Percentiles rank a stretch among this genome's conserved stretches.
These are phyloP conservation scores for Beroe ovata DNA, from an alignment of 37 sponge, comb jelly and placozoan species.

Conservation along the genomic window DNA sequence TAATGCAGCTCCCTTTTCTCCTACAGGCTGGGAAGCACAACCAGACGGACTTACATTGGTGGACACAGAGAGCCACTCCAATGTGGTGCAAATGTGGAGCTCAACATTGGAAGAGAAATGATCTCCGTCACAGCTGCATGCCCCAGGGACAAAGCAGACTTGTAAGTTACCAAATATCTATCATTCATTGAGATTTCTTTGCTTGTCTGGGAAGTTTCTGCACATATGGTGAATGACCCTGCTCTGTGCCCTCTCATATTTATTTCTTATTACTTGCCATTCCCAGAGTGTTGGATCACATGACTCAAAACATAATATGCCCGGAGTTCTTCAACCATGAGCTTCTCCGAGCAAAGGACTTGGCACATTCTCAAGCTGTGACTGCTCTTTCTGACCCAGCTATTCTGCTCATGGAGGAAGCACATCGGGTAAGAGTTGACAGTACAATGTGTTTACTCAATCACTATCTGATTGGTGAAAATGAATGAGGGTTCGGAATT, in stretches of 20 bases:
- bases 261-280: too few species aligned
- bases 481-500: too few species aligned
- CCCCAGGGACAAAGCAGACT: conserved; percentile 49
- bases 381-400: conserved; percentile 9
- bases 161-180: too few species aligned
- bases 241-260: too few species aligned
- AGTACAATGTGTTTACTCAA: too few species aligned
- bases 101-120: conserved; percentile 7
- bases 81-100: conserved; percentile 47
- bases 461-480: too few species aligned
- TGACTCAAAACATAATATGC: conserved; percentile 43
- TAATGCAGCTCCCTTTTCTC: too few species aligned
- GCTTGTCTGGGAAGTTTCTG: too few species aligned
- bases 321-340: conserved; percentile 67
- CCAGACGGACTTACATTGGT: conserved; percentile 34
- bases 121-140: conserved; percentile 43
- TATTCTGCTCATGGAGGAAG: conserved; percentile 3
- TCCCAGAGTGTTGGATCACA: conserved; percentile 63
- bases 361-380: not conserved
- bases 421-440: conserved; percentile 21
- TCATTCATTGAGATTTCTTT: too few species aligned
- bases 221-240: too few species aligned
- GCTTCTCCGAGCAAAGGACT: not conserved
- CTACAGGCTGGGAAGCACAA: conserved; percentile 27
- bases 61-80: conserved; percentile 59